These are phyloP conservation scores for Apodemia duryi DNA, from an alignment of 2,888 invertebrate genomes.

Conservation along the genomic window DNA sequence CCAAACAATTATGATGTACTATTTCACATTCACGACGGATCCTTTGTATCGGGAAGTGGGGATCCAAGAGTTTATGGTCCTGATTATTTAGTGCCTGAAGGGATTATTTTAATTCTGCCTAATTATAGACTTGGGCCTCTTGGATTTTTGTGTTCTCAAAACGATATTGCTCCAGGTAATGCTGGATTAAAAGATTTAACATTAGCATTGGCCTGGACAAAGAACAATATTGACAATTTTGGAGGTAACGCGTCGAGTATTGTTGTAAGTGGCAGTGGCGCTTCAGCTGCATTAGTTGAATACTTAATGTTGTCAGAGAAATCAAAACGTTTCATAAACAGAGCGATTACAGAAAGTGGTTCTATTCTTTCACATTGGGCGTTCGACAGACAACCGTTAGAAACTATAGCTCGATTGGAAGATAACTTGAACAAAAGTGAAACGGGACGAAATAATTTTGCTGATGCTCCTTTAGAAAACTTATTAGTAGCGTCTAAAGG, in stretches of 20 bases:
- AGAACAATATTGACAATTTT: slow-evolving; percentile 50
- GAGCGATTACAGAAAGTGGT: slow-evolving; percentile 62
- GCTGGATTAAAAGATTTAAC: slow-evolving; percentile 60
- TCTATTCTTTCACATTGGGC: slow-evolving; percentile 56
- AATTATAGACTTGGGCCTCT: slow-evolving; percentile 63
- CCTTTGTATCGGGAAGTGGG: slow-evolving; percentile 51
- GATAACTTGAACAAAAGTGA: slow-evolving; percentile 35
- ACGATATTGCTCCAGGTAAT: slow-evolving; percentile 57
- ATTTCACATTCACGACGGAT: slow-evolving; percentile 63
- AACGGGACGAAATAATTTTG: slow-evolving; percentile 26
- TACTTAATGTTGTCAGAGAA: slow-evolving; percentile 49
- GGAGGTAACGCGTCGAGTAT: slow-evolving; percentile 59
- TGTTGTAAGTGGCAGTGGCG: slow-evolving; percentile 56
- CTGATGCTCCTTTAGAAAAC: slow-evolving; percentile 30
- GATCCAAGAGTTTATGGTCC: slow-evolving; percentile 57
- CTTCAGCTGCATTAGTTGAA: slow-evolving; percentile 52
- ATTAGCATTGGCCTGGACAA: slow-evolving; percentile 56
- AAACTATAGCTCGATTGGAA: slow-evolving; percentile 47
- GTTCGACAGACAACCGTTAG: slow-evolving; percentile 49
- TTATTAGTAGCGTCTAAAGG: slow-evolving; percentile 40
- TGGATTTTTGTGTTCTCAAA: slow-evolving; percentile 59
- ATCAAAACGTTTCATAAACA: slow-evolving; percentile 46
- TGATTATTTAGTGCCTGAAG: slow-evolving; percentile 47
- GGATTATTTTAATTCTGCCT: slow-evolving; percentile 54
- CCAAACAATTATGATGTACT: slow-evolving; percentile 45